A percentile compares a stretch with the other conserved stretches of the same genome.
phyloP scores from a whole-genome alignment of 1,140 invertebrate genomes.

The Ceratitis capitata region DNA sequence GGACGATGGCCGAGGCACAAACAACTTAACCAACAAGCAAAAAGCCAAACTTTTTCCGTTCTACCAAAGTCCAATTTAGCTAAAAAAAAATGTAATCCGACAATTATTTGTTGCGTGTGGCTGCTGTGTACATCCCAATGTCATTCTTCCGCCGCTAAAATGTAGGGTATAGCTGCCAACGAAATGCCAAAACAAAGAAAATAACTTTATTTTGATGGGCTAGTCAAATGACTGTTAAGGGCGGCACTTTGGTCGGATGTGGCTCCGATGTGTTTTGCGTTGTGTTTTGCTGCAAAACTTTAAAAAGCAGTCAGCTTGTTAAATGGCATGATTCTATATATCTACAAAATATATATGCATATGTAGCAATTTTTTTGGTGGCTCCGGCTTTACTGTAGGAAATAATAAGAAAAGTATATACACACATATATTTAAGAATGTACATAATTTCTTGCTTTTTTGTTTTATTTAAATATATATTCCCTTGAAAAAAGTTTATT shows the following conservation, averaged over 20 bases:
- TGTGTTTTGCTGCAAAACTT: slow-evolving; percentile 1
- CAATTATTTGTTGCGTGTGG: background rate
- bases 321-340: background rate
- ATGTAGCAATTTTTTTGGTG: background rate
- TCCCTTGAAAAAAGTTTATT: no score
- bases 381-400: no score
- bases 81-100: background rate
- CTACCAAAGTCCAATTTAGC: background rate
- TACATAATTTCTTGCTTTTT: no score
- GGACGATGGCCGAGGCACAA: background rate
- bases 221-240: slow-evolving; percentile 23
- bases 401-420: no score
- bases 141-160: background rate
- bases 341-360: no score
- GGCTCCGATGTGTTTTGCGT: slow-evolving; percentile 8
- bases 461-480: no score
- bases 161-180: background rate
- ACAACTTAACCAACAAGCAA: background rate
- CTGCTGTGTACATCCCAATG: background rate
- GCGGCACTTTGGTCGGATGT: background rate
- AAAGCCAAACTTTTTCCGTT: background rate
- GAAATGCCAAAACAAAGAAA: slow-evolving; percentile 22
- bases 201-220: slow-evolving; percentile 27
- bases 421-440: no score
- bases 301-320: slow-evolving; percentile 26